phyloP scores from a whole-genome alignment of 2,113 vertebrate genomes.

The Arothron firmamentum region DNA sequence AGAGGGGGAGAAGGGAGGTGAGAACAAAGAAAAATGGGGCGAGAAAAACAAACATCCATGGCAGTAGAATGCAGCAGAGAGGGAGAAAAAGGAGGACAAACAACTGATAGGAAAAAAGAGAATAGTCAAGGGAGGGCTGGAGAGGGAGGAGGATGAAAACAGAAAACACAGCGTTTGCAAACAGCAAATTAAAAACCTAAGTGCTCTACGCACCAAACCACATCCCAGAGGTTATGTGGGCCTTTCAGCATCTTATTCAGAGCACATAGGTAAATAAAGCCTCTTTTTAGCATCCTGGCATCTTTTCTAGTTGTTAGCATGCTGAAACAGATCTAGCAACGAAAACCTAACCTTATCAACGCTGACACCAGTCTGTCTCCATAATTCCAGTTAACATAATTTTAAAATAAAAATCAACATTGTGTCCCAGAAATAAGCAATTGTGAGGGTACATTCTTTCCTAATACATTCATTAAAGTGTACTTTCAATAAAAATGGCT shows the following conservation, averaged over 20 bases:
- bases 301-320: too few species aligned
- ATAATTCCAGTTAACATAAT: too few species aligned
- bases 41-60: constrained; percentile 31
- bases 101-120: constrained; percentile 18
- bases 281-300: constrained; percentile 5
- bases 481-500: too few species aligned
- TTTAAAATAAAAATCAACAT: too few species aligned
- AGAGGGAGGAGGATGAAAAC: constrained; percentile 34
- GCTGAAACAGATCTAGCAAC: too few species aligned
- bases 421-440: too few species aligned
- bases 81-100: constrained; percentile 25
- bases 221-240: constrained; percentile 41
- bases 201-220: constrained; percentile 28
- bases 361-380: too few species aligned
- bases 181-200: constrained; percentile 62
- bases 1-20: constrained; percentile 14
- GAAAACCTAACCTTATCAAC: too few species aligned
- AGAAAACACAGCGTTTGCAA: constrained; percentile 55
- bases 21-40: constrained; percentile 25
- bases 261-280: constrained; percentile 21
- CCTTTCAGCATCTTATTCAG: constrained; percentile 37
- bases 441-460: too few species aligned
- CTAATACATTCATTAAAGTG: too few species aligned
- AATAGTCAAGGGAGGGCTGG: constrained; percentile 27
- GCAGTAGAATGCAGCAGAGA: constrained; percentile 25